Evolutionary conservation across 1,140 invertebrate genomes (phyloP).

Genomic region (Samia ricini): DNA sequence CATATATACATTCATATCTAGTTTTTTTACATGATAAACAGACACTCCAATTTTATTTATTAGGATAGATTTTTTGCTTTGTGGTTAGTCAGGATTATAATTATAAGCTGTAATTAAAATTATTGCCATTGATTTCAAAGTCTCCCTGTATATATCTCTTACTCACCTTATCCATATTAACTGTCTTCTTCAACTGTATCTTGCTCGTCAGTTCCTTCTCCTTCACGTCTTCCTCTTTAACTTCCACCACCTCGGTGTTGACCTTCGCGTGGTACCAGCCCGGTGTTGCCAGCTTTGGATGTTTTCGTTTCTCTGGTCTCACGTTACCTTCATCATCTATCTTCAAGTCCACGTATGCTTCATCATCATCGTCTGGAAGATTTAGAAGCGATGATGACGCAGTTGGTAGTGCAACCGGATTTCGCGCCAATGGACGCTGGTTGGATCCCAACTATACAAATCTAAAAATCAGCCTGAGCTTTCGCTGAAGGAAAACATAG

Average conservation of each 20-base stretch:
- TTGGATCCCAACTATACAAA: too few relatives aligned
- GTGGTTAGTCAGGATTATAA: too few relatives aligned
- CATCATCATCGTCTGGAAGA: constrained; percentile 75
- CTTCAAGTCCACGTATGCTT: constrained; percentile 75
- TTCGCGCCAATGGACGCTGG: too few relatives aligned
- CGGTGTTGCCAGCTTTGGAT: constrained; percentile 15
- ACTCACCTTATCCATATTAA: constrained; percentile 63
- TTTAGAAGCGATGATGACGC: background rate
- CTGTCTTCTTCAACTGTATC: constrained; percentile 63
- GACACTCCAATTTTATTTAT: too few relatives aligned
- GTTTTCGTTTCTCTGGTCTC: constrained; percentile 50
- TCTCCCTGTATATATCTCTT: background rate
- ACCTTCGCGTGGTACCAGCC: constrained; percentile 63
- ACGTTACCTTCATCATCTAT: constrained; percentile 66
- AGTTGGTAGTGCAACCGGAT: too few relatives aligned
- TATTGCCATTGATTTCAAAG: too few relatives aligned
- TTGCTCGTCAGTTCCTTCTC: constrained; percentile 43
- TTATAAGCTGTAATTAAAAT: too few relatives aligned
- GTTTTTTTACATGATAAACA: too few relatives aligned
- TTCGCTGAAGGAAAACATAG: too few relatives aligned
- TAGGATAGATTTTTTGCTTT: too few relatives aligned
- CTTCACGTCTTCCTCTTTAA: constrained; percentile 17
- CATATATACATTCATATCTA: too few relatives aligned
- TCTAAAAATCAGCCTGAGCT: too few relatives aligned
- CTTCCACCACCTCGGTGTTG: constrained; percentile 23